A percentile compares a stretch with the other conserved stretches of the same genome.
Evolutionary conservation across 2,113 vertebrate species (phyloP).

Genomic region (Podarcis muralis): DNA sequence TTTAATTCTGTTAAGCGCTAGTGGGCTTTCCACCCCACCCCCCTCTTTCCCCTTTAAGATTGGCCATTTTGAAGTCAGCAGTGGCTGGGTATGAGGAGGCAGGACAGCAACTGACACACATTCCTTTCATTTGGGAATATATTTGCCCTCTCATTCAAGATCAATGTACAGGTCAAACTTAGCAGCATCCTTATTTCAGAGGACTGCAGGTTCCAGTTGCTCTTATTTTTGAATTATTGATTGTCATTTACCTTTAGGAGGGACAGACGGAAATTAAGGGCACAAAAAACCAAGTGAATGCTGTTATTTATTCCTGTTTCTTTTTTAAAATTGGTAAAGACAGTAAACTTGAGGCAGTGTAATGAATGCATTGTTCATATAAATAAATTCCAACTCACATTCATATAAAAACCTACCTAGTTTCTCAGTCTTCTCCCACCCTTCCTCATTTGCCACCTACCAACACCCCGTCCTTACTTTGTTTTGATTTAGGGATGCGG

Average conservation of each 20-base stretch:
- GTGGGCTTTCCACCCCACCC: not conserved
- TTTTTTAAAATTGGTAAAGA: not conserved
- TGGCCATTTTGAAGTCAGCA: not conserved
- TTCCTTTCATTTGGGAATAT: not conserved
- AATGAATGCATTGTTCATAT: not conserved
- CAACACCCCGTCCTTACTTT: too few relatives aligned
- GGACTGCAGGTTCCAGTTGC: not conserved
- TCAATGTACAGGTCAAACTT: not conserved
- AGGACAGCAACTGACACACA: not conserved
- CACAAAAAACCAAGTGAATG: too few relatives aligned
- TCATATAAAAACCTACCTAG: too few relatives aligned
- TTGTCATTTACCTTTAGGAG: not conserved
- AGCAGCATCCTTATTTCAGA: not conserved
- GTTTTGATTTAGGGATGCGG: too few relatives aligned
- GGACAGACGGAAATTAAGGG: not conserved
- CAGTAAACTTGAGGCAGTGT: not conserved
- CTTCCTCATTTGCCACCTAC: too few relatives aligned
- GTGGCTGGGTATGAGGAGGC: not conserved
- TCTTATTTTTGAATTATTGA: not conserved
- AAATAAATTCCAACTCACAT: too few relatives aligned
- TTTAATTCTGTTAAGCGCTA: conserved; percentile 9
- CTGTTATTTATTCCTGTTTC: not conserved
- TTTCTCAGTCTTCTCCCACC: too few relatives aligned
- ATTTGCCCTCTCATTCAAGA: not conserved
- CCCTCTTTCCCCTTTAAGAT: not conserved